Evolutionary conservation across 2,797 vertebrate species (phyloP).

Genomic region (Apodemus agrarius): DNA sequence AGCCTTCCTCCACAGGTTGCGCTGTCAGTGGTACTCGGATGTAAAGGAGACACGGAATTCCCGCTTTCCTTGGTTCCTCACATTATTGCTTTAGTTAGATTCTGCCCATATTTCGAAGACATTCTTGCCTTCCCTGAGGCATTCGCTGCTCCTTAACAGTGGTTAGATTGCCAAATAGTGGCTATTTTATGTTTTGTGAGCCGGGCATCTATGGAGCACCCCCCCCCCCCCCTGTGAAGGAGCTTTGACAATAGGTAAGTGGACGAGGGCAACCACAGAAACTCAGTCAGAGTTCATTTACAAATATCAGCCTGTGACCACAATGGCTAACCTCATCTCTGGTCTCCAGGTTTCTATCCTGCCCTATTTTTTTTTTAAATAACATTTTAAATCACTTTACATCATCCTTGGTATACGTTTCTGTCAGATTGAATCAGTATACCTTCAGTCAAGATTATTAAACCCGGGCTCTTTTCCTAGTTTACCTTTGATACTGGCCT

Average conservation of each 20-base stretch:
- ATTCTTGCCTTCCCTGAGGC: background rate
- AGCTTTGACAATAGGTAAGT: background rate
- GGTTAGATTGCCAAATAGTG: background rate
- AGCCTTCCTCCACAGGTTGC: slow-evolving; percentile 42
- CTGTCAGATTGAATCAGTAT: background rate
- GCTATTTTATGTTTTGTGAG: slow-evolving; percentile 4
- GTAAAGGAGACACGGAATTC: slow-evolving; percentile 20
- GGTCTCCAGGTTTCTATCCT: background rate
- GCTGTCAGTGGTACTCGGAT: background rate
- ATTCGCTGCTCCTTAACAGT: background rate
- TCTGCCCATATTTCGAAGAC: slow-evolving; percentile 23
- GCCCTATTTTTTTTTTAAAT: background rate
- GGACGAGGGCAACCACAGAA: background rate
- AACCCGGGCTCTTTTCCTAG: background rate
- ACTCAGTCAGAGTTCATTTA: slow-evolving; percentile 58
- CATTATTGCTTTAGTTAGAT: background rate
- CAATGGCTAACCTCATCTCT: background rate
- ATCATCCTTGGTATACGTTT: background rate
- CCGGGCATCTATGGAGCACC: background rate
- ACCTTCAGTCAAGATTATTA: background rate
- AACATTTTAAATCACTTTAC: background rate
- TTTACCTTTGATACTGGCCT: background rate
- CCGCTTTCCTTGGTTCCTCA: background rate
- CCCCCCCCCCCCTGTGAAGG: background rate
- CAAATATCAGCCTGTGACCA: background rate